Conservation (phyloP, 2,113 vertebrate genomes). For the Centropus unirufus region DNA sequence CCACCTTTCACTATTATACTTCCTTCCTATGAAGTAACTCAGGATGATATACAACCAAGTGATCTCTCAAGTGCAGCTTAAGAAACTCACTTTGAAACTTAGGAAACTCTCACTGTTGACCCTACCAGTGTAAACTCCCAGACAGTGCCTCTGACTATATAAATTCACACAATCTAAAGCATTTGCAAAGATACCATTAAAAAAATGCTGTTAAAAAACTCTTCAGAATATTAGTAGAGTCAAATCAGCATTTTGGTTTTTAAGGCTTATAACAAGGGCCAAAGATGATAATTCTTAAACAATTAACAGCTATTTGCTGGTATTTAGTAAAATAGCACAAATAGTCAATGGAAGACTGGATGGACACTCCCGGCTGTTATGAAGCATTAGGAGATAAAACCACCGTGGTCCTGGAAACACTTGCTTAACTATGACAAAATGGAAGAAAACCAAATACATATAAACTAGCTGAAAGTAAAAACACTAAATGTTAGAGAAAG, state of each 20-base stretch:
- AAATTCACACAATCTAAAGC: neutral
- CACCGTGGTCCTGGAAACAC: neutral
- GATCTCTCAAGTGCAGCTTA: neutral
- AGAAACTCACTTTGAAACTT: neutral
- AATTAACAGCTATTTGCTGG: neutral
- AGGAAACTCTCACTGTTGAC: neutral
- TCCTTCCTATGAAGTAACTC: neutral
- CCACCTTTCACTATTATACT: constrained; percentile 1
- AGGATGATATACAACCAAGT: neutral
- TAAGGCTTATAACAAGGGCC: neutral
- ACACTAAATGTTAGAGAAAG: neutral
- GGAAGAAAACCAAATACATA: neutral
- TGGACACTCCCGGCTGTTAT: neutral
- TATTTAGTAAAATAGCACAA: neutral
- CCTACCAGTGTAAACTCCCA: neutral
- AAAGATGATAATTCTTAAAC: neutral
- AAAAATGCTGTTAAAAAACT: neutral
- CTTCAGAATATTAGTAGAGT: neutral
- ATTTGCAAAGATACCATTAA: neutral
- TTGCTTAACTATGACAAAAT: neutral
- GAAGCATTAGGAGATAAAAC: neutral
- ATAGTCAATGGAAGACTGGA: neutral
- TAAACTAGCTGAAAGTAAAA: neutral
- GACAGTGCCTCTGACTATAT: neutral
- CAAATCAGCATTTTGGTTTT: neutral